phyloP scores from a whole-genome alignment of 2,797 vertebrate species.

The Siniperca scherzeri region DNA sequence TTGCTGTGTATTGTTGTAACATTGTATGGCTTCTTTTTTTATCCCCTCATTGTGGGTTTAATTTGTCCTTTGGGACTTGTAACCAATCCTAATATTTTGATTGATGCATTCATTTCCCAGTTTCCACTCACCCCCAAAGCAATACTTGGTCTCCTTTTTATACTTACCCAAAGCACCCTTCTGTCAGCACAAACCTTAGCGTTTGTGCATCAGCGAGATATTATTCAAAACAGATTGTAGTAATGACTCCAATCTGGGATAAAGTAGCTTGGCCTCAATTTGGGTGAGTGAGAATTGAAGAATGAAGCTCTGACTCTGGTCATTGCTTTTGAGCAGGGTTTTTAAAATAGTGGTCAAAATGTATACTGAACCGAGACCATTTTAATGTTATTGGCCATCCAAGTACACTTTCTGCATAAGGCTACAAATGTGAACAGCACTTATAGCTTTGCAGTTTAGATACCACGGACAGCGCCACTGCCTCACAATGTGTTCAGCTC shows the following conservation, averaged over 20 bases:
- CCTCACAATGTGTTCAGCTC: conserved; percentile 38
- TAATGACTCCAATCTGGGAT: conserved; percentile 54
- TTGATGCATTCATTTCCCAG: conserved; percentile 73
- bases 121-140: conserved; percentile 69
- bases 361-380: conserved; percentile 17
- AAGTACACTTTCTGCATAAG: too few species aligned
- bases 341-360: conserved; percentile 38
- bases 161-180: conserved; percentile 48
- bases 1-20: conserved; percentile 56
- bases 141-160: conserved; percentile 58
- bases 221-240: conserved; percentile 72
- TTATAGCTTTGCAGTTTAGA: conserved; percentile 35
- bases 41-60: conserved; percentile 45
- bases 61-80: conserved; percentile 76
- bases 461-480: conserved; percentile 12
- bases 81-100: conserved; percentile 72
- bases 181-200: conserved; percentile 61
- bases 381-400: conserved; percentile 32
- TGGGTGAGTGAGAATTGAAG: conserved; percentile 42
- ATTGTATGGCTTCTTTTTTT: conserved; percentile 46
- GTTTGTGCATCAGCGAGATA: conserved; percentile 57
- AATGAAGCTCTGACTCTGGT: conserved; percentile 38
- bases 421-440: conserved; percentile 41
- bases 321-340: conserved; percentile 29
- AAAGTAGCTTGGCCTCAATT: conserved; percentile 30